Base-by-base conservation (phyloP, 2,113 vertebrate species). In the Clarias magur region DNA sequence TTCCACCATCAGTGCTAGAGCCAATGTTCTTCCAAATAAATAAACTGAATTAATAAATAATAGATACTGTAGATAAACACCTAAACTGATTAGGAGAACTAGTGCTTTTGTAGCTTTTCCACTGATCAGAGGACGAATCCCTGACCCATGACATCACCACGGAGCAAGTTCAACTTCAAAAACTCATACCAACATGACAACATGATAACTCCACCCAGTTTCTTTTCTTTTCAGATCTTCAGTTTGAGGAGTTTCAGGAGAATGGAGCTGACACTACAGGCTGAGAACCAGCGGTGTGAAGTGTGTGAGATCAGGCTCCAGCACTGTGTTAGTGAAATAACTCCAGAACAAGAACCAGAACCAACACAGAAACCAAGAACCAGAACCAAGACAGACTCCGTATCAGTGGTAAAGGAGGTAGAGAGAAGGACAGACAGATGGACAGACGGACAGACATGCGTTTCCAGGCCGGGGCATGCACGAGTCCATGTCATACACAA, bases 401-500 rank as follows among this genome's bases (percentile, higher is more conserved):
- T 38, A 19, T 80, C 9, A 23, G 30, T 21, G 11, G 19, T 23
- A 30, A 60, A 60, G 56, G 16, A 59, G 56, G 78, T 80, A 34
- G 25, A 78, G 5, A 79, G 53, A 76, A 23, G 38, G 68, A 76
- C 10, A 60, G n/a, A 79, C 87, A 83, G 68, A 59, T 38, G 11
- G 38, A 48, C 27, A 53, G 56, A 76, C 3, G 67, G 68, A 82
- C 30, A 63, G 15, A 80, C 88, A 84, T 88, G 89, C 92, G 79
- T 86, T 48, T 60, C 90, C 84, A 30, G 83, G 91, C 89, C 89
- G 85, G 76, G 42, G 87, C 95, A 95, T 95, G 95, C 95, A 95
- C 91, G 91, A 89, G 89, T 92, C 85, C 87, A 92, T 92, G 91
- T 91, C 92, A 83, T 91, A 94, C 88, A 93, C 93, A 82, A 82